Percentiles rank a stretch among this genome's conserved stretches.
phyloP scores from a whole-genome alignment of 1,140 invertebrate species.

The Diabrotica virgifera region DNA sequence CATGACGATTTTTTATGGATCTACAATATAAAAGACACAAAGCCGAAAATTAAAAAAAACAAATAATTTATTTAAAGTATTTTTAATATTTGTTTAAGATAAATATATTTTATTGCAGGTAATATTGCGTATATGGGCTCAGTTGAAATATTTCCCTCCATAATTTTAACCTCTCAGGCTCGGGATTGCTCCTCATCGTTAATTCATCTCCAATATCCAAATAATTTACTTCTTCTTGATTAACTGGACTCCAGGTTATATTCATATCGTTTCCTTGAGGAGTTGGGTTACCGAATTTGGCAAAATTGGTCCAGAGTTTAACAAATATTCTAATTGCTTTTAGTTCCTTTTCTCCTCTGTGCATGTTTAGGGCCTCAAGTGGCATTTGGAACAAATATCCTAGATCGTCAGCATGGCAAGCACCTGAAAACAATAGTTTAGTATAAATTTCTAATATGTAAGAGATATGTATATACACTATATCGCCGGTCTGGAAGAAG shows the following conservation, averaged over 20 bases:
- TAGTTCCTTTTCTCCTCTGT: slow-evolving; percentile 12
- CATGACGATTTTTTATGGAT: no score
- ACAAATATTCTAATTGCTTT: slow-evolving; percentile 16
- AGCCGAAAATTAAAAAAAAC: no score
- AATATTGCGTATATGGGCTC: not conserved
- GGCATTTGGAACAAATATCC: not conserved
- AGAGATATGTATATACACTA: no score
- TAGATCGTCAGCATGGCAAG: not conserved
- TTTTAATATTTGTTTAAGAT: no score
- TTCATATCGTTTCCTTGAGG: not conserved
- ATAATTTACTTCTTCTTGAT: not conserved
- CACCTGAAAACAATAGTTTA: not conserved
- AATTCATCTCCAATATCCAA: slow-evolving; percentile 16
- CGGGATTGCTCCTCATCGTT: not conserved
- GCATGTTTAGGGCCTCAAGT: not conserved
- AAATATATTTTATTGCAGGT: no score
- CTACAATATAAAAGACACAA: no score
- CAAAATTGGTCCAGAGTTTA: slow-evolving; percentile 33
- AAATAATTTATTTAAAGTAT: no score
- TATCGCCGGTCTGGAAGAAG: no score
- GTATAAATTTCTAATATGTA: no score
- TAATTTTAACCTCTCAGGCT: slow-evolving; percentile 3
- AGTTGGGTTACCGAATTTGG: slow-evolving; percentile 22
- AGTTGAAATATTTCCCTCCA: slow-evolving; percentile 16
- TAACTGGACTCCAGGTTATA: slow-evolving; percentile 9